Percentiles rank a stretch among this genome's conserved stretches.
phyloP scores from a whole-genome alignment of 2,888 invertebrate species.

The Aricia artaxerxes region DNA sequence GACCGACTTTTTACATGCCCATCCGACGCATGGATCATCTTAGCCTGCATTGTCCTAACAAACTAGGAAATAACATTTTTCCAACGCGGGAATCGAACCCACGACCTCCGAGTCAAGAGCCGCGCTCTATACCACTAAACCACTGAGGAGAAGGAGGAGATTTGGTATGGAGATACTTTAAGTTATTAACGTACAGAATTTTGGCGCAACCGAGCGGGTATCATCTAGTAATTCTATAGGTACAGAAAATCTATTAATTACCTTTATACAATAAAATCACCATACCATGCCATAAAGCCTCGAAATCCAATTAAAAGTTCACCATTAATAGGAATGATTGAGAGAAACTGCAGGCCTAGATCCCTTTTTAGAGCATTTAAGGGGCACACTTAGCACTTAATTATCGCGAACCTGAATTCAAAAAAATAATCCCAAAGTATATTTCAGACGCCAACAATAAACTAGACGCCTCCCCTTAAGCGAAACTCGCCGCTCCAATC shows the following conservation, averaged over 20 bases:
- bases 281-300: not conserved
- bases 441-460: slow-evolving; percentile 26
- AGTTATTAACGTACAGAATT: too few species aligned
- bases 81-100: too few species aligned
- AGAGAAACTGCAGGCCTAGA: not conserved
- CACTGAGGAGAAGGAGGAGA: too few species aligned
- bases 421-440: slow-evolving; percentile 24
- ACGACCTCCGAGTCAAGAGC: too few species aligned
- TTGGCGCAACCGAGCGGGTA: too few species aligned
- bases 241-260: not conserved
- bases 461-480: slow-evolving; percentile 46
- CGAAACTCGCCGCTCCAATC: slow-evolving; percentile 39
- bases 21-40: too few species aligned
- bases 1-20: too few species aligned
- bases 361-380: not conserved
- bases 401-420: slow-evolving; percentile 40
- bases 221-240: not conserved
- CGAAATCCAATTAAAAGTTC: slow-evolving; percentile 4
- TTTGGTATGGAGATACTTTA: too few species aligned
- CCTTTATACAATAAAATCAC: not conserved
- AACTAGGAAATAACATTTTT: too few species aligned
- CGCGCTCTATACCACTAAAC: too few species aligned
- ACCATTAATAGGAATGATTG: not conserved
- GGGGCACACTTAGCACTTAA: not conserved
- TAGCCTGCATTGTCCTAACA: too few species aligned